These are phyloP conservation scores for Tridacna crocea DNA, from an alignment of 2,888 invertebrate genomes.

Conservation along the genomic window DNA sequence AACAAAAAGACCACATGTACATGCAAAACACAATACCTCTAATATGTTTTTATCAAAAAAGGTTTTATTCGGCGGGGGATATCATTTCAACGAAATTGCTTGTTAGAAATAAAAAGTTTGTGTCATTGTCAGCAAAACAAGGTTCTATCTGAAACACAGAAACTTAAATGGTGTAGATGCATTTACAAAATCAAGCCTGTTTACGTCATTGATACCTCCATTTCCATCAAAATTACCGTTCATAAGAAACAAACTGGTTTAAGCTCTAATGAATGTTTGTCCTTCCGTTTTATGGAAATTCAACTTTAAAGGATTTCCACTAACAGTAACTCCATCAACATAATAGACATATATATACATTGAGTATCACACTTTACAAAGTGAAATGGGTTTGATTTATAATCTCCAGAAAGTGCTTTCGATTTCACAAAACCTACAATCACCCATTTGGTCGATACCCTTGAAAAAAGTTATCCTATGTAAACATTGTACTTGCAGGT, in stretches of 20 bases:
- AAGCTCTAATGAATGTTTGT: slow-evolving; percentile 32
- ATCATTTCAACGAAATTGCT: no score
- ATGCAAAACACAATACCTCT: no score
- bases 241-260: slow-evolving; percentile 34
- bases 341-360: slow-evolving; percentile 41
- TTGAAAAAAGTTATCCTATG: slow-evolving; percentile 49
- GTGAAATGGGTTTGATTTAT: slow-evolving; percentile 50
- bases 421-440: slow-evolving; percentile 48
- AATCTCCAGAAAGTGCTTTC: slow-evolving; percentile 38
- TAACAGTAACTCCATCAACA: slow-evolving; percentile 41
- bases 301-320: slow-evolving; percentile 49
- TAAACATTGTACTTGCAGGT: slow-evolving; percentile 41
- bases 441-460: slow-evolving; percentile 38
- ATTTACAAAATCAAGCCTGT: slow-evolving; percentile 21
- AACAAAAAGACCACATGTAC: no score
- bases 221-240: slow-evolving; percentile 38
- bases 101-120: slow-evolving; percentile 16
- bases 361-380: slow-evolving; percentile 44
- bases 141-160: slow-evolving; percentile 51
- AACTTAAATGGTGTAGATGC: slow-evolving; percentile 33
- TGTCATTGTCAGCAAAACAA: slow-evolving; percentile 18
- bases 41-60: no score
- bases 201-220: slow-evolving; percentile 33
- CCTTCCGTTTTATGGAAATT: slow-evolving; percentile 31
- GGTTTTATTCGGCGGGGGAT: no score